Conservation (phyloP, 2,888 invertebrate genomes). For the Drosophila cracens region DNA sequence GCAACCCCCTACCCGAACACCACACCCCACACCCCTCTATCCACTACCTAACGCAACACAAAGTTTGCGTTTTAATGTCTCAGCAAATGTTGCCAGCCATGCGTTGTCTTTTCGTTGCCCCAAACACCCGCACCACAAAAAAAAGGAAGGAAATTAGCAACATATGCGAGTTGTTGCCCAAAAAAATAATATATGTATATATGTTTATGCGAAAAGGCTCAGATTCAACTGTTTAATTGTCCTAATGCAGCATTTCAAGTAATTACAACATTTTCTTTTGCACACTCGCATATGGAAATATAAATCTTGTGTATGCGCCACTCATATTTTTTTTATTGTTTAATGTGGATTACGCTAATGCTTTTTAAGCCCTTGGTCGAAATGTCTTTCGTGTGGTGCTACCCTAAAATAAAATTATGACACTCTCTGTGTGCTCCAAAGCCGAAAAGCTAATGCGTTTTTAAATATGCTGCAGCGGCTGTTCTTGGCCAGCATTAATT, state of each 20-base stretch:
- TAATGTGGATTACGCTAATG: constrained; percentile 46
- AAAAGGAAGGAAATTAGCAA: constrained; percentile 66
- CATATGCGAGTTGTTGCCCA: constrained; percentile 59
- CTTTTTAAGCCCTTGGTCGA: constrained; percentile 41
- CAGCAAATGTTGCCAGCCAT: constrained; percentile 42
- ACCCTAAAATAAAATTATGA: constrained; percentile 45
- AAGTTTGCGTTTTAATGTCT: constrained; percentile 75
- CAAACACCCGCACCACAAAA: background rate
- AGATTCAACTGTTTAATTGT: constrained; percentile 9
- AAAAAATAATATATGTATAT: constrained; percentile 12
- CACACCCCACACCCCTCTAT: background rate
- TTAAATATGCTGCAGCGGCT: constrained; percentile 77
- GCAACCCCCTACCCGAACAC: too few species aligned
- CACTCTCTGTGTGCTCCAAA: constrained; percentile 28
- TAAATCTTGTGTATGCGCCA: constrained; percentile 39
- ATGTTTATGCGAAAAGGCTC: constrained; percentile 2
- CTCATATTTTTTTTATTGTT: constrained; percentile 27
- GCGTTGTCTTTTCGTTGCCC: constrained; percentile 26
- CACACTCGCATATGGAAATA: constrained; percentile 30
- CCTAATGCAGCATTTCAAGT: constrained; percentile 54
- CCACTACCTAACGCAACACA: constrained; percentile 25
- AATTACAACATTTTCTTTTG: constrained; percentile 63
- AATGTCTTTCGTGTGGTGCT: constrained; percentile 34
- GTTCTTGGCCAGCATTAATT: constrained; percentile 65
- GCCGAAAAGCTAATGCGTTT: constrained; percentile 69